A percentile compares a stretch with the other conserved stretches of the same genome.
These are phyloP conservation scores for Eonycteris spelaea DNA, from an alignment of 2,113 vertebrate species.

Conservation along the genomic window DNA sequence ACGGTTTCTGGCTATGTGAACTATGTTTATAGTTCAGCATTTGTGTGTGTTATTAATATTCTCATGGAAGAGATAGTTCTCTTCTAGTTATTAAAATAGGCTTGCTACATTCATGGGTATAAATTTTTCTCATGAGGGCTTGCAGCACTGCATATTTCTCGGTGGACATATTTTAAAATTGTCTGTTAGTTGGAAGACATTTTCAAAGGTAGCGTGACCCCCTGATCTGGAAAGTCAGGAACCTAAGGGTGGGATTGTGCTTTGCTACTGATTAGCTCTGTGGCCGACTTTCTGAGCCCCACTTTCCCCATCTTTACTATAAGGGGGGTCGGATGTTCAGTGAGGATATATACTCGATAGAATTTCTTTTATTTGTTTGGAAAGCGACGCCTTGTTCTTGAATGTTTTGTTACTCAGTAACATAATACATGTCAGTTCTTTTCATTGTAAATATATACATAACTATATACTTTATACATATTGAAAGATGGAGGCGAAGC, in stretches of 20 bases:
- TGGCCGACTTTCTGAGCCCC: background rate
- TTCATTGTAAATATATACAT: background rate
- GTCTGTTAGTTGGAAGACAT: background rate
- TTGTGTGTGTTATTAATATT: background rate
- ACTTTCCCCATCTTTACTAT: background rate
- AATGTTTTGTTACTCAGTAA: background rate
- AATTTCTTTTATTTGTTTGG: background rate
- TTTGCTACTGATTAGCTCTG: background rate
- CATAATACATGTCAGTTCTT: background rate
- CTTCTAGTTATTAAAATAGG: background rate
- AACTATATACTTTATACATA: background rate
- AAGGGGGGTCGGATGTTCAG: background rate
- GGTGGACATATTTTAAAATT: background rate
- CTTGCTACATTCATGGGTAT: background rate
- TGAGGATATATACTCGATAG: background rate
- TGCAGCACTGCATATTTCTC: background rate
- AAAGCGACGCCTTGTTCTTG: background rate
- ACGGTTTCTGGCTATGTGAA: background rate
- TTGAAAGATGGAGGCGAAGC: background rate
- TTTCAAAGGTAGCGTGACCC: background rate
- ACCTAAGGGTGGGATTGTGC: rapidly evolving
- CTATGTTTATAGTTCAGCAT: background rate
- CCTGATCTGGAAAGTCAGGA: background rate
- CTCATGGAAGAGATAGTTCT: background rate
- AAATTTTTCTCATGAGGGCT: background rate